Conservation (phyloP, 1,140 invertebrate genomes). For the Tetramorium simillimum region DNA sequence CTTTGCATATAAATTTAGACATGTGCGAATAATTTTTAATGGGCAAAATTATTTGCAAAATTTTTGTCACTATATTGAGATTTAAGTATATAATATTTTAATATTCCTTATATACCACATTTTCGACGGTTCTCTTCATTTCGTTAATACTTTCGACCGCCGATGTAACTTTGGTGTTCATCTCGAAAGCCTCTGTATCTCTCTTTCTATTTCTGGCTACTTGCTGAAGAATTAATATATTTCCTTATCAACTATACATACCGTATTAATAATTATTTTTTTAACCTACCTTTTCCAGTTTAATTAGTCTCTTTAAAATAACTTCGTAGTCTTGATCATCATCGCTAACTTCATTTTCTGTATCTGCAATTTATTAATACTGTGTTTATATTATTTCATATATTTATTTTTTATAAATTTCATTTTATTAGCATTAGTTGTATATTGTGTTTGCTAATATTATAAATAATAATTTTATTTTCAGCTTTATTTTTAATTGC, state of each 20-base stretch:
- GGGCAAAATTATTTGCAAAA: neutral
- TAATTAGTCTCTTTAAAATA: constrained; percentile 81
- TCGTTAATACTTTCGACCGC: constrained; percentile 83
- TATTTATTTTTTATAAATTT: constrained; percentile 12
- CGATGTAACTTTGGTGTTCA: constrained; percentile 77
- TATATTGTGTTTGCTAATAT: neutral
- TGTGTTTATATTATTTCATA: neutral
- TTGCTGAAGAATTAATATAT: constrained; percentile 72
- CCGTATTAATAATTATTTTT: neutral
- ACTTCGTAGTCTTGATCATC: constrained; percentile 79
- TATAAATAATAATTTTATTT: neutral
- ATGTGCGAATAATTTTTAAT: neutral
- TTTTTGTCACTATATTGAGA: neutral
- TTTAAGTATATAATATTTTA: constrained; percentile 1
- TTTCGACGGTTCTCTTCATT: constrained; percentile 80
- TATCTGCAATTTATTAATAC: constrained; percentile 71
- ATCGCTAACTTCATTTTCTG: constrained; percentile 82
- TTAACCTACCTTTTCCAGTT: constrained; percentile 81
- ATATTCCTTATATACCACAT: constrained; percentile 70
- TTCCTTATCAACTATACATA: neutral
- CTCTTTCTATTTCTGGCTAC: constrained; percentile 79
- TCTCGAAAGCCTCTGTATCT: constrained; percentile 79
- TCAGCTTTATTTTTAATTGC: neutral
- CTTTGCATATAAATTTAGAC: neutral
- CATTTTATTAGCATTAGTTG: neutral